Evolutionary conservation across 2,888 invertebrate species (phyloP), one percentile per base, ranked within the genome.

Genomic region (Tipula lateralis): DNA sequence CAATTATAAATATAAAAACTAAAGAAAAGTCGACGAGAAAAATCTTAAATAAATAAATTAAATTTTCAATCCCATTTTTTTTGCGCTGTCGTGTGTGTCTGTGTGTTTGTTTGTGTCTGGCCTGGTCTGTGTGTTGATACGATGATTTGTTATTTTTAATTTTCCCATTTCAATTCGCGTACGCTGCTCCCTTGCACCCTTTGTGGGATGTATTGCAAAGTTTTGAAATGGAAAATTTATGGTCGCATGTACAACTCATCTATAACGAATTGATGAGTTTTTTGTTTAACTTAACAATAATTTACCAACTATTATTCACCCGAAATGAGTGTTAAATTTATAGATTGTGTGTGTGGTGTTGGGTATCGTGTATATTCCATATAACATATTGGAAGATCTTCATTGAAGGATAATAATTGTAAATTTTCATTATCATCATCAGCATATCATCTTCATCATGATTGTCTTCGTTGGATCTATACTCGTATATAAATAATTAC

Each of bases 101-200:
- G 39, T 44, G 44, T 66, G 66, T 66, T 12, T 66, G 44, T 44
- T n/a, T n/a, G n/a, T n/a, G n/a, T n/a, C n/a, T n/a, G n/a, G n/a
- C n/a, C n/a, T n/a, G n/a, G 44, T 3, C 36, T 36, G 12, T 66
- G 66, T 66, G 24, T 9, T 66, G 24, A 66, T 66, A 66, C 24
- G 19, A 66, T 66, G 66, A 66, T 66, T 66, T 66, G 66, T 66
- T 66, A 66, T 66, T 66, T 66, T 66, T 66, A 66, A 66, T 66
- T 66, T 66, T 66, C 66, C 9, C 66, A 66, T 66, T 66, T 24
- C 66, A 66, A 24, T 24, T 12, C 66, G 66, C 66, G 24, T 24
- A 9, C 24, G 66, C 66, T 50, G 36, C 36, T 16, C 44, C 16
- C 16, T 50, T n/a, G n/a, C n/a, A 50, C 12, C 7, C 24, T 66